Conservation (phyloP, 2,797 vertebrate species). For the Sebastes variabilis region DNA sequence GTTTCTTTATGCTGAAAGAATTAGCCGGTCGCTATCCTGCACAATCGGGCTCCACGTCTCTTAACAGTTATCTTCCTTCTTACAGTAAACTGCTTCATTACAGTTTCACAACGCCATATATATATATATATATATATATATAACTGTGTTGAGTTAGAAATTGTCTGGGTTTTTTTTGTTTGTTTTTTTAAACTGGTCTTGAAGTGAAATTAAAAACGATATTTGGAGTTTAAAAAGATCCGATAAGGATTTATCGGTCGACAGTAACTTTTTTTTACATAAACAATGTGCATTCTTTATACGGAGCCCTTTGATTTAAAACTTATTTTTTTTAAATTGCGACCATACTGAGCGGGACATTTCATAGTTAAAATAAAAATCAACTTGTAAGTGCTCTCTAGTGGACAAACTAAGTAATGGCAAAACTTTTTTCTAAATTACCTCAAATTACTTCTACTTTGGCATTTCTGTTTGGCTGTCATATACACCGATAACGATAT, state of each 20-base stretch:
- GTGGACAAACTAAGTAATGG: background rate
- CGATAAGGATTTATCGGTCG: background rate
- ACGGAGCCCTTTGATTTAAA: background rate
- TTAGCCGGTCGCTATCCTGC: slow-evolving; percentile 4
- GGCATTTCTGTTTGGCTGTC: background rate
- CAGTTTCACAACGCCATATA: slow-evolving; percentile 27
- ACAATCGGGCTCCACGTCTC: slow-evolving; percentile 23
- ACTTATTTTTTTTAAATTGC: background rate
- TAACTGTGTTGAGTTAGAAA: slow-evolving; percentile 21
- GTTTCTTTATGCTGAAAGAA: slow-evolving; percentile 13
- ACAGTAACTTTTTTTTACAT: background rate
- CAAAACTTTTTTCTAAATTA: background rate
- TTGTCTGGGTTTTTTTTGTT: background rate
- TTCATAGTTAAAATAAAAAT: background rate
- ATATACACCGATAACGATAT: background rate
- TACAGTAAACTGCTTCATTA: slow-evolving; percentile 15
- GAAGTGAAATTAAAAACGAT: background rate
- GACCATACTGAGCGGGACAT: background rate
- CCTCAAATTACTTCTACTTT: background rate
- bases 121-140: background rate
- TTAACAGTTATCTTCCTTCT: slow-evolving; percentile 40
- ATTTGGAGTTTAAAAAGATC: background rate
- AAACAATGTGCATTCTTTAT: background rate
- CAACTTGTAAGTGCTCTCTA: background rate
- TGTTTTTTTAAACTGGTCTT: background rate